These are phyloP conservation scores for Sula dactylatra DNA, from an alignment of 2,113 vertebrate genomes.

Conservation along the genomic window DNA sequence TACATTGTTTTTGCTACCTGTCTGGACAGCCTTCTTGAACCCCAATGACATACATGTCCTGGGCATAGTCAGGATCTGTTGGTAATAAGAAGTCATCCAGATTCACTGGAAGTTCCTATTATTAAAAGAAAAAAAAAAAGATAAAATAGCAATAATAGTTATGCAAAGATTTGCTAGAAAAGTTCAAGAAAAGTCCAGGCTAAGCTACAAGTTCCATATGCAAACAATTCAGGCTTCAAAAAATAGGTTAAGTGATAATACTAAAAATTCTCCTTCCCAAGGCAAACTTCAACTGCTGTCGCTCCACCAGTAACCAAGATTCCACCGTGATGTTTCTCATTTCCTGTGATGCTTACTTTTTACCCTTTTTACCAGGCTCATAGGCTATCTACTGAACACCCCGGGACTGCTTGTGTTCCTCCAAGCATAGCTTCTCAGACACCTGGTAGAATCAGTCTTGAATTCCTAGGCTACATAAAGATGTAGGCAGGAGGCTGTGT, in stretches of 20 bases:
- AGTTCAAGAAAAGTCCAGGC: background rate
- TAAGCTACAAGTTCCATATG: background rate
- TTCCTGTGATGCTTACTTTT: background rate
- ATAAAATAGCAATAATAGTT: background rate
- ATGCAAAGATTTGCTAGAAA: background rate
- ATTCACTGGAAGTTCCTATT: constrained; percentile 84
- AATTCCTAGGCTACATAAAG: background rate
- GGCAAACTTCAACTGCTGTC: background rate
- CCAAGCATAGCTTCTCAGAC: background rate
- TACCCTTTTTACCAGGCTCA: background rate
- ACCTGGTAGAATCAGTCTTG: background rate
- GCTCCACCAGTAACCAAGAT: background rate
- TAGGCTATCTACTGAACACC: background rate
- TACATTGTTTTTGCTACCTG: constrained; percentile 77
- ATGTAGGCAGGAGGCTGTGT: background rate
- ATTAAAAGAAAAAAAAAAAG: background rate
- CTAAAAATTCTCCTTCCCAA: background rate
- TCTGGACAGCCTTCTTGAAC: constrained; percentile 97
- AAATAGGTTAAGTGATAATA: background rate
- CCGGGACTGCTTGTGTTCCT: background rate
- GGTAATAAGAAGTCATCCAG: constrained; percentile 93
- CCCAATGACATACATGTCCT: constrained; percentile 93
- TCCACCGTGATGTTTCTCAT: background rate
- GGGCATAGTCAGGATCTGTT: constrained; percentile 87
- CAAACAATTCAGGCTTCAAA: background rate